Percentiles rank a stretch among this genome's conserved stretches.
These are phyloP conservation scores for Megaptera novaeangliae DNA, from an alignment of 2,113 vertebrate genomes.

Conservation along the genomic window DNA sequence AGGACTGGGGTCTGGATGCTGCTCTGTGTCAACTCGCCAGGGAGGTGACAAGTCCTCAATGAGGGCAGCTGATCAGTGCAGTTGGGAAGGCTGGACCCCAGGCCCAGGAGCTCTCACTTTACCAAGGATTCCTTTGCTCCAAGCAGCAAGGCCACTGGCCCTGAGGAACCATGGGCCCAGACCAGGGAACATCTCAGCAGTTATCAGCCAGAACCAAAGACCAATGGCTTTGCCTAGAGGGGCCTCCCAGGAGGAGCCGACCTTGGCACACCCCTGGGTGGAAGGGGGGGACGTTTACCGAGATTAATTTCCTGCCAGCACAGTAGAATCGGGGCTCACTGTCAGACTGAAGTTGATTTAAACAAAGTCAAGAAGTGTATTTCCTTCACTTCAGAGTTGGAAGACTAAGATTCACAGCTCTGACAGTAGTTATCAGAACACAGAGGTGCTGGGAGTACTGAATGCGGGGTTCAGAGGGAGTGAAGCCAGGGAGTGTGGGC, in stretches of 20 bases:
- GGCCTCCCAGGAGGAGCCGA: not conserved
- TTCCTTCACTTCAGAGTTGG: not conserved
- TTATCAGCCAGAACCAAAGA: not conserved
- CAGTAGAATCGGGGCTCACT: not conserved
- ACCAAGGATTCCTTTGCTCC: not conserved
- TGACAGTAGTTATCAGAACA: not conserved
- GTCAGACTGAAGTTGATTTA: not conserved
- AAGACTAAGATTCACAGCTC: not conserved
- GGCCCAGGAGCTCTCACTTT: not conserved
- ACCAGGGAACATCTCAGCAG: not conserved
- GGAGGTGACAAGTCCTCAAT: not conserved
- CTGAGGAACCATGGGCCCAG: not conserved
- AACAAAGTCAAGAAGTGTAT: not conserved
- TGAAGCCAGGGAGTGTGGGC: not conserved
- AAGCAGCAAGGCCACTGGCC: not conserved
- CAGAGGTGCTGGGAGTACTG: not conserved
- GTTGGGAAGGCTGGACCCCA: not conserved
- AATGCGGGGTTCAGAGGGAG: not conserved
- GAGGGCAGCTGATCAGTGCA: not conserved
- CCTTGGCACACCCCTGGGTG: not conserved
- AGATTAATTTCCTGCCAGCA: not conserved
- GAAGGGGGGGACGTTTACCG: not conserved
- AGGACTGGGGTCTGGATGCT: not conserved
- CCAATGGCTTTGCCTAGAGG: not conserved
- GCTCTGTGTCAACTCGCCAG: not conserved